Base-by-base conservation (phyloP, 2,113 vertebrate genomes). In the Micronycteris hirsuta region DNA sequence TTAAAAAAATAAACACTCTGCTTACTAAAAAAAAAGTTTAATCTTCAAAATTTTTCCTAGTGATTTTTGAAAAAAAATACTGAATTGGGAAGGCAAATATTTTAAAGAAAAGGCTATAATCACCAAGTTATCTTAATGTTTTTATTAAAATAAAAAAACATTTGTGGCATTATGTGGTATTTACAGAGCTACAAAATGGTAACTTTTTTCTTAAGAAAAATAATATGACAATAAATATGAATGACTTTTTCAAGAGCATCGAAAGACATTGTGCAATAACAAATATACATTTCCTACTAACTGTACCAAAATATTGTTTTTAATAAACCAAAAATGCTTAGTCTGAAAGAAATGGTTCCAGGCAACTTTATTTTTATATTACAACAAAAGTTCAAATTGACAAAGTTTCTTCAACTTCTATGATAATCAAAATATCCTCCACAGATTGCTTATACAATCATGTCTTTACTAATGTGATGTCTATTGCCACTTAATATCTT, bases 31-130 rank as follows among this genome's bases (percentile, higher is more conserved):
- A 28, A 45, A 31, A 80, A 91, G 80, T 95, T 97, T 96, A 94
- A 95, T 16, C 49, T 86, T 95, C 36, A 94, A 95, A 93, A 94
- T 68, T 84, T 15, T 97, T 98, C 86, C 31, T 86, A 65, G 28
- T 89, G 54, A 63, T 73, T 96, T 82, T 80, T 73, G 77, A 7
- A 2, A 6, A 71, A 7, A 76, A 80, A 83, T n/a, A 88, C 54
- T 96, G 31, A 87, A 96, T 83, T 63, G 82, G 76, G 86, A 95
- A 86, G 63, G 54, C 88, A 95, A 97, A 97, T 92, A 96, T 95
- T 96, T 96, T 98, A 96, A 98, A 97, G 96, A 97, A 96, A 84
- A 96, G 94, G 41, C 97, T 89, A 96, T 90, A 97, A 96, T 96
- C 96, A 93, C 95, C 95, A 97, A 97, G 85, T 94, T 89, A 97